These are phyloP conservation scores for Balearica regulorum DNA, from an alignment of 2,797 vertebrate genomes.

Conservation along the genomic window DNA sequence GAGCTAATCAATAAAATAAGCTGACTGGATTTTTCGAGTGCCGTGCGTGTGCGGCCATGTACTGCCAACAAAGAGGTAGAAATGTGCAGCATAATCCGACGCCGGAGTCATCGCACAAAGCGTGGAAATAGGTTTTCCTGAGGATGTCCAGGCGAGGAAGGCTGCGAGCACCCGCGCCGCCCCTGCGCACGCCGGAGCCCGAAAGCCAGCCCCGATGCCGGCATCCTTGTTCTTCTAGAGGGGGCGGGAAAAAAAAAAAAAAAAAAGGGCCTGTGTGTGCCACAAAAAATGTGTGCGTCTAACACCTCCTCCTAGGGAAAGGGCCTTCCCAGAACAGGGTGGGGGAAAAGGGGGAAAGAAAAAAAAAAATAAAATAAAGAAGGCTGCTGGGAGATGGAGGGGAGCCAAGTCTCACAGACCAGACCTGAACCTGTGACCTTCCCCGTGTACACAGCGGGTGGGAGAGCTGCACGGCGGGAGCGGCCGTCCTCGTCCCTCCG, in stretches of 20 bases:
- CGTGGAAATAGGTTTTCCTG: slow-evolving; percentile 43
- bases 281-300: slow-evolving; percentile 10
- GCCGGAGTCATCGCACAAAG: slow-evolving; percentile 32
- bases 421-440: slow-evolving; percentile 76
- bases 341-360: neutral
- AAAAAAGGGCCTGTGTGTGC: neutral
- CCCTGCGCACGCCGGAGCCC: neutral
- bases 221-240: slow-evolving; percentile 35
- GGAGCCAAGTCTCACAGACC: slow-evolving; percentile 62
- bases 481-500: neutral
- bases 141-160: slow-evolving; percentile 37
- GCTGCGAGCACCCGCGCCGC: neutral
- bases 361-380: neutral
- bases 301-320: slow-evolving; percentile 49
- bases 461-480: slow-evolving; percentile 37
- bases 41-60: neutral
- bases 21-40: neutral
- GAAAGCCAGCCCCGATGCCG: neutral
- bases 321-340: slow-evolving; percentile 30
- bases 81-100: slow-evolving; percentile 31
- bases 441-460: slow-evolving; percentile 60
- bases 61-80: slow-evolving; percentile 55
- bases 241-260: neutral
- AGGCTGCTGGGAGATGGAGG: slow-evolving; percentile 66
- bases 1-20: slow-evolving; percentile 25